Evolutionary conservation across 1,140 invertebrate species (phyloP).

Genomic region (Thereuonema tuberculata): DNA sequence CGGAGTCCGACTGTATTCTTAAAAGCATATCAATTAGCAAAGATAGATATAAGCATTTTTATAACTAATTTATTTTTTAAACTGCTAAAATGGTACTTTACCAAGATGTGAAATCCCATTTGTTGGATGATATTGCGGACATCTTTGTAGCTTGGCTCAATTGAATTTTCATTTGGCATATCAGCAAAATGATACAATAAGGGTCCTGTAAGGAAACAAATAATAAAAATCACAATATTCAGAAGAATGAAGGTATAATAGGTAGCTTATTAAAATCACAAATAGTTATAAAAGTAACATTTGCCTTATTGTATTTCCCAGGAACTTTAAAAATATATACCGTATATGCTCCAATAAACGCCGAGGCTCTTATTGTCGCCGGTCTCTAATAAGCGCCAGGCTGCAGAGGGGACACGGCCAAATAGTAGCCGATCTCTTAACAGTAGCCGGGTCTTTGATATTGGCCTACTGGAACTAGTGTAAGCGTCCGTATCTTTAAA

Average conservation of each 20-base stretch:
- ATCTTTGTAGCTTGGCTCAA: constrained; percentile 85
- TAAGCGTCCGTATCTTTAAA: too few species aligned
- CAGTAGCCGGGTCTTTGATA: too few species aligned
- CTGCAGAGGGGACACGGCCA: too few species aligned
- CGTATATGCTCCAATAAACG: too few species aligned
- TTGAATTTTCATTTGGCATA: constrained; percentile 70
- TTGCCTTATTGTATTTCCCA: too few species aligned
- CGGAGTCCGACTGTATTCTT: neutral
- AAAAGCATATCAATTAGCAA: neutral
- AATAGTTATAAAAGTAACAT: too few species aligned
- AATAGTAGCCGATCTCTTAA: too few species aligned
- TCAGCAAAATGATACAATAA: constrained; percentile 91
- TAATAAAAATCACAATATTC: neutral
- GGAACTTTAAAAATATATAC: too few species aligned
- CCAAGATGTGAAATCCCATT: constrained; percentile 75
- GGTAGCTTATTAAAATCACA: too few species aligned
- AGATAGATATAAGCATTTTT: neutral
- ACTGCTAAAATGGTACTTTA: constrained; percentile 29
- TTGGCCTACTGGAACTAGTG: too few species aligned
- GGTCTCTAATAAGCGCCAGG: too few species aligned
- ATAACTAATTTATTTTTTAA: neutral
- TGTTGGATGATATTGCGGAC: constrained; percentile 64
- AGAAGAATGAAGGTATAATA: neutral
- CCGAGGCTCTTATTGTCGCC: too few species aligned
- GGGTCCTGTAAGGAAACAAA: constrained; percentile 61